A percentile compares a stretch with the other conserved stretches of the same genome.
Conservation (phyloP, 2,888 invertebrate genomes). For the Netelia fuscicornis region DNA sequence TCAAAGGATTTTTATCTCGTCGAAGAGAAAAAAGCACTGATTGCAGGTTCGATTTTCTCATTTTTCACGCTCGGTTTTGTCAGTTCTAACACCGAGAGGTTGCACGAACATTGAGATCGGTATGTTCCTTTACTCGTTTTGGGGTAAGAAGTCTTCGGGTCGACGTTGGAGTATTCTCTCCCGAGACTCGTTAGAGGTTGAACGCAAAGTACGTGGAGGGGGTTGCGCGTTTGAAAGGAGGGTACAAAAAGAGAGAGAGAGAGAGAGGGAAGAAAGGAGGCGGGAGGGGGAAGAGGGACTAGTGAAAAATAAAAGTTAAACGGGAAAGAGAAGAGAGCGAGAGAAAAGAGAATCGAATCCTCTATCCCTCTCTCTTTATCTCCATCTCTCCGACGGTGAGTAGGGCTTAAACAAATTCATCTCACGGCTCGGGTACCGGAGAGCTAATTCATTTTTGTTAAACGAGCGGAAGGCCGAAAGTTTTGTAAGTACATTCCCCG, state of each 20-base stretch:
- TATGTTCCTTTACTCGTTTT: not conserved
- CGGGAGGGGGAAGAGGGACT: not conserved
- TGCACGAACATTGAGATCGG: not conserved
- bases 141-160: not conserved
- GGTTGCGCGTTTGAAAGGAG: conserved; percentile 48
- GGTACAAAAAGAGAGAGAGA: not conserved
- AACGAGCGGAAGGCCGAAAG: conserved; percentile 79
- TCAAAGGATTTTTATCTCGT: not conserved
- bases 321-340: not conserved
- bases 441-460: conserved; percentile 82
- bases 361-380: conserved; percentile 15
- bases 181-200: conserved; percentile 55
- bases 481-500: conserved; percentile 79
- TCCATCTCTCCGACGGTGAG: conserved; percentile 10
- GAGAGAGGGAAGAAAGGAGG: conserved; percentile 8
- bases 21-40: not conserved
- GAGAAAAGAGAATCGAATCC: conserved; percentile 6
- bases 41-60: not conserved
- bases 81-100: not conserved
- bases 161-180: conserved; percentile 14
- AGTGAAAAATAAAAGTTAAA: not conserved
- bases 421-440: conserved; percentile 69
- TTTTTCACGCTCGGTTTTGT: not conserved
- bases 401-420: conserved; percentile 80
- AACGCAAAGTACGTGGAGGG: conserved; percentile 47